Percentiles rank a stretch among this genome's conserved stretches.
These are phyloP conservation scores for Etia nguti DNA, from an alignment of 2,113 vertebrate species.

Conservation along the genomic window DNA sequence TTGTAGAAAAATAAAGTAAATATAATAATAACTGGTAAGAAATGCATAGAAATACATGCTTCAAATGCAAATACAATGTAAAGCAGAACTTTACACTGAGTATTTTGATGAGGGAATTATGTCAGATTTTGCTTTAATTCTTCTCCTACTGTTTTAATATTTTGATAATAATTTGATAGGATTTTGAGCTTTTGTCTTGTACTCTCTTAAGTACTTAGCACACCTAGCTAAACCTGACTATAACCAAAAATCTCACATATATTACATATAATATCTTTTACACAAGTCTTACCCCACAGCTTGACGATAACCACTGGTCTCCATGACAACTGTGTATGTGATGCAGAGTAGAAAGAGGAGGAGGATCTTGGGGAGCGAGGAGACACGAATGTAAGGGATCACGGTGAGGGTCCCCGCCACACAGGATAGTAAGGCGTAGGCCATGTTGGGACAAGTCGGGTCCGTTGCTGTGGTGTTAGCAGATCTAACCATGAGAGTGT, in stretches of 20 bases:
- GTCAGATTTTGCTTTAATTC: not conserved
- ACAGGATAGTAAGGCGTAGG: constrained; percentile 89
- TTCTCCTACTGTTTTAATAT: not conserved
- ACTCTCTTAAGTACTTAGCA: not conserved
- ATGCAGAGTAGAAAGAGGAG: constrained; percentile 86
- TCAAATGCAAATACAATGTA: not conserved
- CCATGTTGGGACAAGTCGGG: constrained; percentile 78
- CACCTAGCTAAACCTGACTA: not conserved
- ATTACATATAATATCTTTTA: not conserved
- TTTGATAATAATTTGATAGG: not conserved
- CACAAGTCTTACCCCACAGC: constrained; percentile 77
- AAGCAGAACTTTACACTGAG: not conserved
- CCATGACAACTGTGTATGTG: constrained; percentile 87
- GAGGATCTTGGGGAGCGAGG: constrained; percentile 92
- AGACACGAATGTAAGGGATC: constrained; percentile 89
- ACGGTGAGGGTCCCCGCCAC: constrained; percentile 86
- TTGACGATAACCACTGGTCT: constrained; percentile 87
- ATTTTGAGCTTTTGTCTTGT: not conserved
- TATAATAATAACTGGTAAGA: too few relatives aligned
- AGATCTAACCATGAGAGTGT: not conserved
- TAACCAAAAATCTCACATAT: not conserved
- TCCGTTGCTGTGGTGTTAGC: constrained; percentile 70
- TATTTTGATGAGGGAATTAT: not conserved
- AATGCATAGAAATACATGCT: not conserved
- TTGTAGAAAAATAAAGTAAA: not conserved